Conservation (phyloP, 1,140 invertebrate genomes). For the Drosophila lini region DNA sequence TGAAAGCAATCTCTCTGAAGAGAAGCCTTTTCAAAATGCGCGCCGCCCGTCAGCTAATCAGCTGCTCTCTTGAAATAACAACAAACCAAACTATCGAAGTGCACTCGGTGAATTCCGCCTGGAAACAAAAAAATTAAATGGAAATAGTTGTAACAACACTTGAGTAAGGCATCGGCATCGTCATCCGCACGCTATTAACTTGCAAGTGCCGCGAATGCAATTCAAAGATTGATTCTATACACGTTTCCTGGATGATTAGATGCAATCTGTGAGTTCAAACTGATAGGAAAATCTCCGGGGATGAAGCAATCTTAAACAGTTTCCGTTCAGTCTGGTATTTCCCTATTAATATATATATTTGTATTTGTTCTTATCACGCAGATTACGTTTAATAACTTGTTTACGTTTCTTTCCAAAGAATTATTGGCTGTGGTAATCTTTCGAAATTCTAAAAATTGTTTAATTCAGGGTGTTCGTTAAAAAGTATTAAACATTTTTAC, state of each 20-base stretch:
- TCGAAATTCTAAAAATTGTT: neutral
- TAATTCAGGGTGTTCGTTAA: neutral
- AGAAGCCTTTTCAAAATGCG: slow-evolving; percentile 57
- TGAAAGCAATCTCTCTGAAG: slow-evolving; percentile 29
- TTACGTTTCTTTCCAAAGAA: neutral
- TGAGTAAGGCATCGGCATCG: slow-evolving; percentile 6
- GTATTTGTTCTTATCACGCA: neutral
- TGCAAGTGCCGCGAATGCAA: slow-evolving; percentile 22
- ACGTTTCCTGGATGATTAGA: slow-evolving; percentile 19
- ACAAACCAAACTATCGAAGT: slow-evolving; percentile 32
- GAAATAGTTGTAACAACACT: slow-evolving; percentile 7
- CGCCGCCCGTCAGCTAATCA: slow-evolving; percentile 26
- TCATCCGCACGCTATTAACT: slow-evolving; percentile 25
- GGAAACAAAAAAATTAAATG: slow-evolving; percentile 31
- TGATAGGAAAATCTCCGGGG: slow-evolving; percentile 8
- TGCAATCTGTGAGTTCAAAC: slow-evolving; percentile 14
- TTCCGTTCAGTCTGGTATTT: slow-evolving; percentile 17
- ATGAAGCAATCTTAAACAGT: neutral
- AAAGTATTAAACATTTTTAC: neutral
- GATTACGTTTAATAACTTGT: slow-evolving; percentile 8
- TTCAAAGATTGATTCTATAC: slow-evolving; percentile 31
- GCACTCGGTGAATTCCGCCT: slow-evolving; percentile 35
- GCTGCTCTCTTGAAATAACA: slow-evolving; percentile 26
- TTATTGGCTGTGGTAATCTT: neutral
- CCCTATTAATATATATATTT: neutral